Percentiles rank a stretch among this genome's conserved stretches.
These are phyloP conservation scores for Stenopsyche tienmushanensis DNA, from an alignment of 1,140 invertebrate species.

Conservation along the genomic window DNA sequence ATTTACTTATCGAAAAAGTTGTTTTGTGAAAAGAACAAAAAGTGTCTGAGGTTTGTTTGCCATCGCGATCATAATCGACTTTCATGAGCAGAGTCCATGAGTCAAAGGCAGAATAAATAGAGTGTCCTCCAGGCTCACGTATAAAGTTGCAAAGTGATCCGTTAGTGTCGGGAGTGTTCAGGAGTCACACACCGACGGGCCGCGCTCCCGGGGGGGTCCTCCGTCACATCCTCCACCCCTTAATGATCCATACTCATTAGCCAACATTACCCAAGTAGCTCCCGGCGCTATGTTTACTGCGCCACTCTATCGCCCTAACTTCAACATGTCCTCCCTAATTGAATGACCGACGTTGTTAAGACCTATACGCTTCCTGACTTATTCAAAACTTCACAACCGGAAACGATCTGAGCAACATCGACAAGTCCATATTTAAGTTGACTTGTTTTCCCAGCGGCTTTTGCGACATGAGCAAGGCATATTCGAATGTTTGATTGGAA, in stretches of 20 bases:
- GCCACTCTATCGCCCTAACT: background rate
- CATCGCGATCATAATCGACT: no score
- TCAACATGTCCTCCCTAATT: background rate
- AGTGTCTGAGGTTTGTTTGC: no score
- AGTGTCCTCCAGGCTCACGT: background rate
- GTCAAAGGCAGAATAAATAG: no score
- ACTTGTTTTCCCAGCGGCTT: no score
- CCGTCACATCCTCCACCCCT: background rate
- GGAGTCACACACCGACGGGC: background rate
- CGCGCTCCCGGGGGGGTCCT: slow-evolving; percentile 7
- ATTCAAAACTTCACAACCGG: background rate
- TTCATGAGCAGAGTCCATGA: background rate
- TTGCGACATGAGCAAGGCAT: no score
- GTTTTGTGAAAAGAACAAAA: no score
- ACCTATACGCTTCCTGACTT: background rate
- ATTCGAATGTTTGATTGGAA: no score
- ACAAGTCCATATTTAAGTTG: no score
- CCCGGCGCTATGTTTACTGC: background rate
- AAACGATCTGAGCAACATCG: no score
- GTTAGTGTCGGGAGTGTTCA: background rate
- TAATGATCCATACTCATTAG: slow-evolving; percentile 27
- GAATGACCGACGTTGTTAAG: slow-evolving; percentile 1
- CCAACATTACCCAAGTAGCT: slow-evolving; percentile 1
- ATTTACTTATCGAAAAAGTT: no score
- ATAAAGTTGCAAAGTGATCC: slow-evolving; percentile 13